Base-by-base conservation (phyloP, 2,797 vertebrate genomes). In the Cyclura pinguis region DNA sequence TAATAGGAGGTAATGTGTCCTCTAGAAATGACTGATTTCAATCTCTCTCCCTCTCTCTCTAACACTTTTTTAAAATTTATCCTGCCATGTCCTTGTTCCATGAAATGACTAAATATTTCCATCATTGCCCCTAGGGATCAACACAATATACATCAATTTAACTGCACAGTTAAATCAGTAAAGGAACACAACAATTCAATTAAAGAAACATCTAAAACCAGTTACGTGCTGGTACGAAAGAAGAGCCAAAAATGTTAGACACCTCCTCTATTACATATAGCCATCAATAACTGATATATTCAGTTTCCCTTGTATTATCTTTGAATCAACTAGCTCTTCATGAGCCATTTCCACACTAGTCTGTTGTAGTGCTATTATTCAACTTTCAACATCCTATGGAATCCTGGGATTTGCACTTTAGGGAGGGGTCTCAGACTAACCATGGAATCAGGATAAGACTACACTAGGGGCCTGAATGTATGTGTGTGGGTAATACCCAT, bases 11-110 rank as follows among this genome's bases (percentile, higher is more conserved):
- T n/a, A 22, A 72, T 85, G n/a, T n/a, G 67, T 85, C 7, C 24
- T 90, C 27, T 7, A 85, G 1, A 94, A 93, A 80, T 64, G 6
- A 5, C 27, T 6, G 29, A 22, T 29, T 12, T 69, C 67, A 69
- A 29, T 13, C 22, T 13, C 16, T 67, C 22, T 64, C 55, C 20
- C 52, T 52, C 13, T 35, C 24, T 29, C 10, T 32, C 55, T 64
- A 24, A 55, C 4, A 52, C 87, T 86, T 29, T 52, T 69, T 83
- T 9, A 86, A 64, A 50, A 87, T 14, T 81, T n/a, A 0, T 55
- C 91, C 57, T 89, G 85, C n/a, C 95, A 93, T 94, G 50, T n/a
- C 92, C 81, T 86, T 93, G 64, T 88, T 91, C 88, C 88, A 18
- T 89, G 84, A 86, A 77, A 91, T 88, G 90, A 93, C 88, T 35